Conservation (phyloP, 1,140 invertebrate genomes). For the Eufriesea mexicana region DNA sequence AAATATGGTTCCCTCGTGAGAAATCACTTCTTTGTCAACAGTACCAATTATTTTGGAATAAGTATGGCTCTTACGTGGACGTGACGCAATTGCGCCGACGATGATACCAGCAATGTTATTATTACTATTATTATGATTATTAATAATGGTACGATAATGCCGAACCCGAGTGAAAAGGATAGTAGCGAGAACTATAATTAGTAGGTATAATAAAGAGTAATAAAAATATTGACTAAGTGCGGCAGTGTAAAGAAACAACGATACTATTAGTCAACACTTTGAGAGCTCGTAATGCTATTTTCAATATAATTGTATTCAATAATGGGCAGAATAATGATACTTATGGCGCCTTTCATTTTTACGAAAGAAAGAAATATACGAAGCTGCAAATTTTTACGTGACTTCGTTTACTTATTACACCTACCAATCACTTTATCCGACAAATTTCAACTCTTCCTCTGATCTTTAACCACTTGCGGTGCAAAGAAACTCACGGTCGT, state of each 20-base stretch:
- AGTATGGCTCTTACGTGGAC: neutral
- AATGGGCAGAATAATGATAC: slow-evolving; percentile 46
- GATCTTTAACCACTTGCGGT: too few species aligned
- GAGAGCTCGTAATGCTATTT: slow-evolving; percentile 65
- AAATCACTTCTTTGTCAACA: neutral
- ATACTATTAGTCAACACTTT: slow-evolving; percentile 61
- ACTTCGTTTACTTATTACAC: slow-evolving; percentile 18
- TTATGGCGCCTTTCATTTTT: slow-evolving; percentile 42
- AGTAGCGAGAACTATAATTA: slow-evolving; percentile 45
- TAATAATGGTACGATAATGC: slow-evolving; percentile 38
- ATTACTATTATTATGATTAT: slow-evolving; percentile 42
- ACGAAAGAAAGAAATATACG: neutral
- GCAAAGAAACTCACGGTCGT: too few species aligned
- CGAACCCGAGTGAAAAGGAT: slow-evolving; percentile 3
- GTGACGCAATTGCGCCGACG: neutral
- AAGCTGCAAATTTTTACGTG: slow-evolving; percentile 66
- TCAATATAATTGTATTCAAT: slow-evolving; percentile 67
- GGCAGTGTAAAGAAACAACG: slow-evolving; percentile 52
- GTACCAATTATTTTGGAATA: neutral
- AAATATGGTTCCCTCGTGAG: neutral
- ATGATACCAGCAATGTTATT: slow-evolving; percentile 19
- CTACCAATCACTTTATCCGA: neutral
- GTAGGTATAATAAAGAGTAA: slow-evolving; percentile 38
- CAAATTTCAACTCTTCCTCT: too few species aligned
- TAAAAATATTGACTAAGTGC: slow-evolving; percentile 56